These are phyloP conservation scores for Loxodonta africana DNA, from an alignment of 2,113 vertebrate species.

Conservation along the genomic window DNA sequence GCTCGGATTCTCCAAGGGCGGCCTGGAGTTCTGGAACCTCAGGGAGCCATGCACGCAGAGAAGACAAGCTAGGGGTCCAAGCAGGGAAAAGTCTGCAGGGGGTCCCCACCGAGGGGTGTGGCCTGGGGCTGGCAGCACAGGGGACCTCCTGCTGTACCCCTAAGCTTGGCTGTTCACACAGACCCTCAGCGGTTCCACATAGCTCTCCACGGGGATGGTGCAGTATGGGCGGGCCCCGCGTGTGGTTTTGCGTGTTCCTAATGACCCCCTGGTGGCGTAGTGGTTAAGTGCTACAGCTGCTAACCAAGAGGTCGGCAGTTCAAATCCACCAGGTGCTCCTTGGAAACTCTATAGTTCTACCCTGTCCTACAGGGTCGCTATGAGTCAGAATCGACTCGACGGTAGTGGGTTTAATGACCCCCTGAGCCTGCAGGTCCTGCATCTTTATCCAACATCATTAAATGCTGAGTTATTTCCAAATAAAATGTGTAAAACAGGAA, in stretches of 20 bases:
- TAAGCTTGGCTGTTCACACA: background rate
- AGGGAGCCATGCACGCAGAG: too few species aligned
- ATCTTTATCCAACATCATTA: background rate
- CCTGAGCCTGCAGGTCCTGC: background rate
- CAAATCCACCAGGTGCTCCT: too few species aligned
- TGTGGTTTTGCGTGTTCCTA: accelerated
- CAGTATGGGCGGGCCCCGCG: accelerated
- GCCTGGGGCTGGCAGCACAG: accelerated
- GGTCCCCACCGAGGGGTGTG: background rate
- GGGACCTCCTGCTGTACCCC: accelerated
- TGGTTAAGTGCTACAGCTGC: too few species aligned
- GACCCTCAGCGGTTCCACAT: accelerated
- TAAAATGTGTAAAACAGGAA: background rate
- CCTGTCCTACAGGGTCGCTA: too few species aligned
- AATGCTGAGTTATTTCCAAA: background rate
- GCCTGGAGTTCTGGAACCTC: background rate
- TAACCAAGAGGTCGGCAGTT: too few species aligned
- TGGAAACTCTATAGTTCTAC: too few species aligned
- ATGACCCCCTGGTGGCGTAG: background rate
- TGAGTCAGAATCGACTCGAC: too few species aligned
- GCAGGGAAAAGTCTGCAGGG: accelerated
- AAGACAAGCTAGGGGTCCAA: accelerated
- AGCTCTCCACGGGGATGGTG: accelerated
- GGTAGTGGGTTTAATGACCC: background rate
- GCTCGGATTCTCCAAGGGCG: background rate